These are phyloP conservation scores for Potamilus streckersoni DNA, from an alignment of 1,140 invertebrate genomes.

Conservation along the genomic window DNA sequence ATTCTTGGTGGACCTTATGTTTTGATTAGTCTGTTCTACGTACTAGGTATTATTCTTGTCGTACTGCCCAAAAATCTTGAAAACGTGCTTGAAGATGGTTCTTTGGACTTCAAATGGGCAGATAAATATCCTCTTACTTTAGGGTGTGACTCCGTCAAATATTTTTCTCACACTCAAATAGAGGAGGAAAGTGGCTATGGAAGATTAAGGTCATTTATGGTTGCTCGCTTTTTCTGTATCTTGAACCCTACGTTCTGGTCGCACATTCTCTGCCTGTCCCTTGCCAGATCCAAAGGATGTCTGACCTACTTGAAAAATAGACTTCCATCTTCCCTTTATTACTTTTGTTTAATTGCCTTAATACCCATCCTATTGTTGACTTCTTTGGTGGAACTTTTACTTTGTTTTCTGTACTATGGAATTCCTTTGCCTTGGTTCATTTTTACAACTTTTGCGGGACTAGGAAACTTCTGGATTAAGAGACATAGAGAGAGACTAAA, in stretches of 20 bases:
- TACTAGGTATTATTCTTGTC: constrained; percentile 12
- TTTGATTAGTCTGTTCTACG: constrained; percentile 3
- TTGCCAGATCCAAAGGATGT: background rate
- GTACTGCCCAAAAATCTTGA: constrained; percentile 18
- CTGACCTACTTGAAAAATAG: background rate
- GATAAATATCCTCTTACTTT: constrained; percentile 13
- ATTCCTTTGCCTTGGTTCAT: constrained; percentile 11
- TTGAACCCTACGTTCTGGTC: constrained; percentile 12
- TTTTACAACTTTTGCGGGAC: constrained; percentile 3
- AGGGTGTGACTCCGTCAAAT: background rate
- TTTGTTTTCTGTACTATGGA: constrained; percentile 5
- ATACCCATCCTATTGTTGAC: background rate
- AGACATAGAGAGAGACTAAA: background rate
- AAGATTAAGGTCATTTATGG: background rate
- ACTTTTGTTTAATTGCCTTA: background rate
- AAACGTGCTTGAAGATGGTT: constrained; percentile 17
- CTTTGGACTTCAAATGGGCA: background rate
- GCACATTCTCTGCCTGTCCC: background rate
- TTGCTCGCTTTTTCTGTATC: constrained; percentile 14
- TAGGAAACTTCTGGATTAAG: background rate
- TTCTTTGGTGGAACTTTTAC: background rate
- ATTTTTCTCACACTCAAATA: background rate
- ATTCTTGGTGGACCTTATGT: constrained; percentile 12
- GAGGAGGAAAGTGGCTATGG: constrained; percentile 5
- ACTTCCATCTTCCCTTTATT: background rate